Conservation (phyloP, 2,888 invertebrate species). For the Mesopsocus fuscifrons region DNA sequence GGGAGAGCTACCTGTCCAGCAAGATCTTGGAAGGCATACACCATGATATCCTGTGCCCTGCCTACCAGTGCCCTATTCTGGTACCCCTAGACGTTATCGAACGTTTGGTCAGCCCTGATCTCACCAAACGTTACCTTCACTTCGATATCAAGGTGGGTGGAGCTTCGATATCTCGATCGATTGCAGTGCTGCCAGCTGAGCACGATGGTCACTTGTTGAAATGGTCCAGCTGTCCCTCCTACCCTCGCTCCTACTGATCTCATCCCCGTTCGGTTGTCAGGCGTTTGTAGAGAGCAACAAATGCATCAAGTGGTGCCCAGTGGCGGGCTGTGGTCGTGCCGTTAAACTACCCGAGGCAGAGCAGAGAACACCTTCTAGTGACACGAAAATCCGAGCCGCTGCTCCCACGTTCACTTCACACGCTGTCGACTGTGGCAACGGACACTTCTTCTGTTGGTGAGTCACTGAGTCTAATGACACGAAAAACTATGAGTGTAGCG, state of each 20-base stretch:
- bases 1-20: constrained; percentile 42
- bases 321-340: constrained; percentile 43
- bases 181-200: too few relatives aligned
- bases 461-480: constrained; percentile 5
- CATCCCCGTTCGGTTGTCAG: constrained; percentile 25
- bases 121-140: constrained; percentile 42
- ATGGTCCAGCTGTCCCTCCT: too few relatives aligned
- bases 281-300: constrained; percentile 51
- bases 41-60: constrained; percentile 44
- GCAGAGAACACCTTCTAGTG: constrained; percentile 19
- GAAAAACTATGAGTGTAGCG: too few relatives aligned
- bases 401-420: constrained; percentile 28
- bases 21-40: constrained; percentile 46
- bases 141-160: constrained; percentile 53
- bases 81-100: constrained; percentile 47
- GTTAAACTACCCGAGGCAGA: constrained; percentile 39
- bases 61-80: constrained; percentile 38
- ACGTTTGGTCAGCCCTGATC: constrained; percentile 40
- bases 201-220: not conserved
- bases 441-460: constrained; percentile 50
- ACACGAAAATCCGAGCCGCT: constrained; percentile 12
- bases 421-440: constrained; percentile 48
- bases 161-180: too few relatives aligned
- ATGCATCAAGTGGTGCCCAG: constrained; percentile 49
- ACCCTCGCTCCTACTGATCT: too few relatives aligned